Evolutionary conservation across 2,113 vertebrate species (phyloP).

Genomic region (Pygathrix nemaeus): DNA sequence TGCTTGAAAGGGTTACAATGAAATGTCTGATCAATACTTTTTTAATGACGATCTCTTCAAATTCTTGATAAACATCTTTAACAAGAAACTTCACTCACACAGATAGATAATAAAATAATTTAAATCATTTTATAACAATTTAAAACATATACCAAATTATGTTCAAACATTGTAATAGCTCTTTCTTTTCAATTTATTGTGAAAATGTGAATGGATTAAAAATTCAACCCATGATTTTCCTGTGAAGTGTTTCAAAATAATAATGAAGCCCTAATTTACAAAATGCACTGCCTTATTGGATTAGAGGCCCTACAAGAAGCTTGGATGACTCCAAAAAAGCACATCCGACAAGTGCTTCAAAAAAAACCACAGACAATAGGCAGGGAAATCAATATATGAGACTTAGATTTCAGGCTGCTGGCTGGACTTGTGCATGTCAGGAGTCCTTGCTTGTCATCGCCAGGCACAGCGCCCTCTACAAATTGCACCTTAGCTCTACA

Average conservation of each 20-base stretch:
- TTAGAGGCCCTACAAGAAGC: not conserved
- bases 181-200: constrained; percentile 56
- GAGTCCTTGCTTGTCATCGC: not conserved
- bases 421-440: not conserved
- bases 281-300: not conserved
- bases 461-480: not conserved
- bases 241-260: constrained; percentile 47
- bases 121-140: constrained; percentile 41
- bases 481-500: fast-evolving
- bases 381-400: not conserved
- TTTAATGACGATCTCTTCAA: constrained; percentile 23
- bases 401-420: not conserved
- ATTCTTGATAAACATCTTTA: constrained; percentile 44
- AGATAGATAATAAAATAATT: constrained; percentile 54
- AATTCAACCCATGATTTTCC: constrained; percentile 14
- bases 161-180: constrained; percentile 5
- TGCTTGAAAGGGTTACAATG: constrained; percentile 18
- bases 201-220: constrained; percentile 47
- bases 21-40: constrained; percentile 42
- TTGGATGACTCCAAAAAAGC: not conserved
- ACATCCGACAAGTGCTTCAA: not conserved
- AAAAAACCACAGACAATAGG: not conserved
- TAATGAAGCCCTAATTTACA: constrained; percentile 11
- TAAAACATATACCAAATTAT: constrained; percentile 48
- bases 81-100: not conserved